These are phyloP conservation scores for Colaptes auratus DNA, from an alignment of 2,113 vertebrate genomes.

Conservation along the genomic window DNA sequence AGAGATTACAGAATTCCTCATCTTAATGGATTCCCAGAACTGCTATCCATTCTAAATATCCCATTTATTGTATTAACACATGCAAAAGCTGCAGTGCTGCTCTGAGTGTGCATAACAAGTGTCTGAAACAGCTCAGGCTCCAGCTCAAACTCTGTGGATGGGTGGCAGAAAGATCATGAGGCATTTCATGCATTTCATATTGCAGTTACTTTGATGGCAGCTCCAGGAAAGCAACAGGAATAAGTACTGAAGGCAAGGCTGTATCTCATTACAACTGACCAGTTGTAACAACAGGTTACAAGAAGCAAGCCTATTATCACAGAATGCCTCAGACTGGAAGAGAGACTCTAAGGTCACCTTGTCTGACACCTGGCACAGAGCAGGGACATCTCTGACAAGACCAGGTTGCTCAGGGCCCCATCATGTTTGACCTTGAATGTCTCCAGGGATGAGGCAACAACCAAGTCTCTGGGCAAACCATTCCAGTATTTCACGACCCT, in stretches of 20 bases:
- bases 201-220: neutral
- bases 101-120: neutral
- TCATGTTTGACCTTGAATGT: no score
- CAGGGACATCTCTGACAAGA: no score
- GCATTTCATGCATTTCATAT: neutral
- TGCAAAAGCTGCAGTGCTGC: neutral
- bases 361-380: no score
- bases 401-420: no score
- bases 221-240: neutral
- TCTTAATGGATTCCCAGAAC: neutral
- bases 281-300: neutral
- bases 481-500: no score
- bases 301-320: neutral
- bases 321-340: no score
- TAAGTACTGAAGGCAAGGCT: neutral
- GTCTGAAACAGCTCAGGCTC: neutral
- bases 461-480: no score
- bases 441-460: no score
- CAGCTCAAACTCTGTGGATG: neutral
- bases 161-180: neutral
- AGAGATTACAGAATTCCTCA: neutral
- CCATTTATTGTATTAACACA: neutral
- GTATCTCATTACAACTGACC: neutral
- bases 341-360: no score
- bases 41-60: neutral